A percentile compares a stretch with the other conserved stretches of the same genome.
Conservation (phyloP, 2,113 vertebrate species). For the Danio rerio region DNA sequence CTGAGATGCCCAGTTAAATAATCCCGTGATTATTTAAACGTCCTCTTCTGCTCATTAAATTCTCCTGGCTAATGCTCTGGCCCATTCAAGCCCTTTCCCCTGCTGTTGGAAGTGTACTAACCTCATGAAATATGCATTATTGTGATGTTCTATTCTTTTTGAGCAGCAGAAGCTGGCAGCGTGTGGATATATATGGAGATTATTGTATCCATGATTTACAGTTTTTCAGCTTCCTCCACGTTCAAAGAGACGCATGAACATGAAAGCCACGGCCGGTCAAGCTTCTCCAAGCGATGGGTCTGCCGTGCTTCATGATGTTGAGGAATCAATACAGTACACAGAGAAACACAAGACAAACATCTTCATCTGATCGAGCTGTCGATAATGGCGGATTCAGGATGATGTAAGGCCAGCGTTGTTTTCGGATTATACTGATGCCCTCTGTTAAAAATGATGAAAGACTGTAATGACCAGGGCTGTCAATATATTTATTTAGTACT, state of each 20-base stretch:
- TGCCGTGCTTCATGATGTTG: constrained; percentile 14
- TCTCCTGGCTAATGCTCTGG: neutral
- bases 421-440: neutral
- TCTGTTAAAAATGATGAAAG: neutral
- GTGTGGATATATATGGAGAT: constrained; percentile 20
- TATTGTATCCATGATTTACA: constrained; percentile 51
- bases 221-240: constrained; percentile 19
- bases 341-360: constrained; percentile 25
- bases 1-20: constrained; percentile 3
- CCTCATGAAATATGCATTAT: constrained; percentile 57
- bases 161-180: constrained; percentile 40
- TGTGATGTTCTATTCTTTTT: constrained; percentile 60
- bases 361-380: constrained; percentile 18
- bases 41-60: neutral
- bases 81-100: neutral
- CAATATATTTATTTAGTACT: no score
- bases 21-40: constrained; percentile 1
- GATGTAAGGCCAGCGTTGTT: neutral
- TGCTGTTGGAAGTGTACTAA: neutral
- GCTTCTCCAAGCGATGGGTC: neutral
- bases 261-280: constrained; percentile 35
- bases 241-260: constrained; percentile 45
- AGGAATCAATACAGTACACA: constrained; percentile 37
- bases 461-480: neutral
- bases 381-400: neutral